Conservation (phyloP, 2,797 vertebrate species). For the Megaceryle alcyon region DNA sequence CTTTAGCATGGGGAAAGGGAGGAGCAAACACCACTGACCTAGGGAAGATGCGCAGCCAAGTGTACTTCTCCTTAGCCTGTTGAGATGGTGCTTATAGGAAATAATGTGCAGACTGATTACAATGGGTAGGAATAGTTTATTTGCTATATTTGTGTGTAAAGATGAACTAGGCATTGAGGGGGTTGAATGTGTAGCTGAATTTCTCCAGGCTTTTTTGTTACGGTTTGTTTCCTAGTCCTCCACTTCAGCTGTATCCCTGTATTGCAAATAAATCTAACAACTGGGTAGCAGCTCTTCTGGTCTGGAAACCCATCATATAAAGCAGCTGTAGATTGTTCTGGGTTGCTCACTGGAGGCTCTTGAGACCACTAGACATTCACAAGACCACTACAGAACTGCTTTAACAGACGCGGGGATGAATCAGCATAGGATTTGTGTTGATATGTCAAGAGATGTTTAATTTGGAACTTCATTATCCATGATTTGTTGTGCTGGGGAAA, state of each 20-base stretch:
- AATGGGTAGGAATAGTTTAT: too few species aligned
- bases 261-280: background rate
- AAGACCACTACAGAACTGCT: background rate
- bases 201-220: background rate
- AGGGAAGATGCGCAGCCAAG: background rate
- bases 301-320: background rate
- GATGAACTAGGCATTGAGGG: background rate
- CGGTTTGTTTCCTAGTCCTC: background rate
- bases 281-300: background rate
- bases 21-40: background rate
- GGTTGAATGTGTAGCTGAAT: background rate
- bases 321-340: background rate
- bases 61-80: too few species aligned
- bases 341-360: background rate
- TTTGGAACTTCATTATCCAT: background rate
- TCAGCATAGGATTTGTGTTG: rapidly evolving
- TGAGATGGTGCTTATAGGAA: background rate
- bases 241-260: background rate
- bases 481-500: background rate
- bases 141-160: background rate
- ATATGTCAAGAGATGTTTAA: background rate
- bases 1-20: background rate
- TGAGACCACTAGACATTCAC: background rate
- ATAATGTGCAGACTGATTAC: background rate
- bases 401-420: background rate